Base-by-base conservation (phyloP, 2,113 vertebrate species). In the Heptranchias perlo region DNA sequence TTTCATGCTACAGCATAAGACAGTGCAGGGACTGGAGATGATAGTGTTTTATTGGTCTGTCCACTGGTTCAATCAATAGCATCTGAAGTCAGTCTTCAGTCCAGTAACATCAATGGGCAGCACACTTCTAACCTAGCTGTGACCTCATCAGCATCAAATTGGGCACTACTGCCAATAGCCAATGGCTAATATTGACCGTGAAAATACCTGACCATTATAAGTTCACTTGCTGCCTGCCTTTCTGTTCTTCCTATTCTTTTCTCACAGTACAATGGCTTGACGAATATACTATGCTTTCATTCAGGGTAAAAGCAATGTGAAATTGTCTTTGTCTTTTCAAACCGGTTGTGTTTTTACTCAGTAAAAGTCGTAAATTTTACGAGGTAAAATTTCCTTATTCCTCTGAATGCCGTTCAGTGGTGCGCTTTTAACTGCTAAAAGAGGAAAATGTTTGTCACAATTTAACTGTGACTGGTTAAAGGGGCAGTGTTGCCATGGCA, bases 61-160 rank as follows among this genome's bases (percentile, higher is more conserved):
- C 64, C 65, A 67, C 47, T 52, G 13, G 87, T 14, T 52, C 64
- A 52, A 73, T 73, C 65, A 73, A 73, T 95, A 69, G 21, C 44
- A 28, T 69, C 25, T 31, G 23, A 67, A 95, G 65, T 69, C 44
- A 52, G 54, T 91, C 52, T 91, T 35, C 87, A 58, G 52, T 91
- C 52, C 87, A 61, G 94, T 73, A 73, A 35, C 21, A 11, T 49
- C 65, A 47, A 69, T 52, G 94, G 44, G 65, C 44, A 69, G 4
- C 8, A 16, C 25, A 49, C 65, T 69, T 69, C 14, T 35, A 95
- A 73, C 94, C 94, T 25, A 16, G 61, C 94, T 69, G 64, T 35
- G 64, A 95, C 65, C 94, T 95, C 64, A 0, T 35, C 94, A 95
- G 25, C 94, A 69, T 69, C n/a, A 95, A 95, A 95, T 69, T 69